phyloP scores from a whole-genome alignment of 2,113 vertebrate species.

The Meles meles region DNA sequence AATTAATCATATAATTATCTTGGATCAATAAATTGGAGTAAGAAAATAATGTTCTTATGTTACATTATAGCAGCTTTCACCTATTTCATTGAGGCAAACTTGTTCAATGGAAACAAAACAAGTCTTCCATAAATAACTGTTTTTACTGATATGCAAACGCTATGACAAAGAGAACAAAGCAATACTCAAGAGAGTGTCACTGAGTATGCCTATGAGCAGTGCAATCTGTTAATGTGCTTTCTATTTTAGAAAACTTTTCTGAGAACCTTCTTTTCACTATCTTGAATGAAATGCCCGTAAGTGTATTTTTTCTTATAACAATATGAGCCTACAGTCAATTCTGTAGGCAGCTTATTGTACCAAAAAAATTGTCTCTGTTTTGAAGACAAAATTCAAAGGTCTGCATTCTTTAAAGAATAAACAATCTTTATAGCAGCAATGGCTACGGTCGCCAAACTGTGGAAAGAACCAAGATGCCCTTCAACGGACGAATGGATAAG shows the following conservation, averaged over 20 bases:
- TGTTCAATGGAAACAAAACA: background rate
- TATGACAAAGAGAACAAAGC: background rate
- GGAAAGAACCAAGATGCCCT: too few species aligned
- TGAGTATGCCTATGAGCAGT: background rate
- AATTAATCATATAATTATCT: background rate
- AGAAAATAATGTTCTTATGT: background rate
- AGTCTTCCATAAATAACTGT: background rate
- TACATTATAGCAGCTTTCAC: background rate
- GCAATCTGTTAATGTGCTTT: background rate
- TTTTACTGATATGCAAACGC: background rate
- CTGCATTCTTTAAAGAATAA: background rate
- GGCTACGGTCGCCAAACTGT: too few species aligned
- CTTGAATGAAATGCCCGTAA: background rate
- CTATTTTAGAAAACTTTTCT: background rate
- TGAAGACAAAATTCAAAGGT: background rate
- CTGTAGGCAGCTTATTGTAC: background rate
- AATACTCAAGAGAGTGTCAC: rapidly evolving
- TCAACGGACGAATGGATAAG: too few species aligned
- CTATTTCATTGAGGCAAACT: background rate
- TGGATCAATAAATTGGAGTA: background rate
- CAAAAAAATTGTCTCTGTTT: background rate
- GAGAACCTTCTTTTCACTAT: background rate
- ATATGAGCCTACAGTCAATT: background rate
- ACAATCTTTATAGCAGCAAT: too few species aligned
- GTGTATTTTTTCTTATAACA: background rate